Evolutionary conservation across 2,113 vertebrate genomes (phyloP).

Genomic region (Neoarius graeffei): DNA sequence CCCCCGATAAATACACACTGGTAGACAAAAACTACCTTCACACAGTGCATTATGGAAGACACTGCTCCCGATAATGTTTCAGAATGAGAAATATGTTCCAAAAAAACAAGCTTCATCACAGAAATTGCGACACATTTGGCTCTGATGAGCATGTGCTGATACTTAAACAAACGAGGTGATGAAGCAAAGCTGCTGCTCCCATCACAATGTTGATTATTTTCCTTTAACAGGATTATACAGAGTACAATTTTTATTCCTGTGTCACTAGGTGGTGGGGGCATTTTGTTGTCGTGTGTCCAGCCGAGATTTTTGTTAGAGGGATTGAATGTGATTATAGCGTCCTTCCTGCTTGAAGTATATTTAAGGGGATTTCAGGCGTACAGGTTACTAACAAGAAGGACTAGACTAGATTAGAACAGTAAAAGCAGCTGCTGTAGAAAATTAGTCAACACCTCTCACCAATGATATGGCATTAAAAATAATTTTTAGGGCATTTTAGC

Average conservation of each 20-base stretch:
- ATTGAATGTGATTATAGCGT: too few species aligned
- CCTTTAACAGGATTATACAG: background rate
- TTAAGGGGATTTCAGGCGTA: background rate
- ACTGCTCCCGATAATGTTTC: constrained; percentile 95
- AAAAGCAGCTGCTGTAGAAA: background rate
- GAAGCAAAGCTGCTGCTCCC: background rate
- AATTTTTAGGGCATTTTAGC: background rate
- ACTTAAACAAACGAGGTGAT: background rate
- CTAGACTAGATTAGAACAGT: background rate
- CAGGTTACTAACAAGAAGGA: background rate
- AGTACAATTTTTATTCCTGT: background rate
- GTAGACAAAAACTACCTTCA: constrained; percentile 98
- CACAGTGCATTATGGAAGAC: constrained; percentile 94
- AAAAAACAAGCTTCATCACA: constrained; percentile 57
- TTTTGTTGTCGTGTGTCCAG: background rate
- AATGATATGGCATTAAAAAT: background rate
- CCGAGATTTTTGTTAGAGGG: background rate
- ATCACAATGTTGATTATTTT: background rate
- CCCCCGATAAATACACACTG: constrained; percentile 91
- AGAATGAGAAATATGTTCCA: constrained; percentile 60
- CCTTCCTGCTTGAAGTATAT: background rate
- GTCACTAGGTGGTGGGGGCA: background rate
- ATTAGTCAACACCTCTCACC: background rate
- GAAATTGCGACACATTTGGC: constrained; percentile 43
- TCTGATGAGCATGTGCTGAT: background rate